phyloP scores from a whole-genome alignment of 2,888 invertebrate genomes.

The Poecilobothrus nobilitatus region DNA sequence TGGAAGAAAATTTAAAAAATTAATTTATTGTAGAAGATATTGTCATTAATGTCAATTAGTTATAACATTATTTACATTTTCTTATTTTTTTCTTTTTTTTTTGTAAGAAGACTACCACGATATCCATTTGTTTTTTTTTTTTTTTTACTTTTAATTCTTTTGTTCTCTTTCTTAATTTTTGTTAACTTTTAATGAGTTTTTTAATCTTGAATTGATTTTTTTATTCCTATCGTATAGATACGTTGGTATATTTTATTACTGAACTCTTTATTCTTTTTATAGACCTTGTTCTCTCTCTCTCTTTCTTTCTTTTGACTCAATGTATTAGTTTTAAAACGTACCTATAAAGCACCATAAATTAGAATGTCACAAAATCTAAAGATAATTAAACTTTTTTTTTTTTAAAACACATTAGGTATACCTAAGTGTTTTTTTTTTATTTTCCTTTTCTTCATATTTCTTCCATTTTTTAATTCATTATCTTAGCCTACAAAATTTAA shows the following conservation, averaged over 20 bases:
- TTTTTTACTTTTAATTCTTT: too few species aligned
- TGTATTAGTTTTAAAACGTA: background rate
- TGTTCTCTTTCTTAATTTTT: too few species aligned
- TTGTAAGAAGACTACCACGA: background rate
- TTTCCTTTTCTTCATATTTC: background rate
- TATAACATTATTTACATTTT: background rate
- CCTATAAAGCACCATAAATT: background rate
- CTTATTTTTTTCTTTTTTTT: too few species aligned
- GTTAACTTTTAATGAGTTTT: background rate
- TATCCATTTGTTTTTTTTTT: too few species aligned
- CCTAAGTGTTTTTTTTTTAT: background rate
- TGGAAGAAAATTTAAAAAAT: too few species aligned
- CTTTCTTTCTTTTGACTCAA: too few species aligned
- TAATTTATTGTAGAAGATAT: background rate
- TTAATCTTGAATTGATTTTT: background rate
- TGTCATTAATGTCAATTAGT: background rate
- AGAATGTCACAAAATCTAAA: slow-evolving; percentile 1
- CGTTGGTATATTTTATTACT: background rate
- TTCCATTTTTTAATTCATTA: background rate
- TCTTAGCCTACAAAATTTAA: background rate
- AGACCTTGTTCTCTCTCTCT: too few species aligned
- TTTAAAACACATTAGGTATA: background rate
- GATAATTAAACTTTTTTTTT: slow-evolving; percentile 3
- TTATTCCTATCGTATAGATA: background rate
- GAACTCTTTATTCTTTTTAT: background rate